A percentile compares a stretch with the other conserved stretches of the same genome.
Evolutionary conservation across 2,888 invertebrate genomes (phyloP).

Genomic region (Drosophila merina): DNA sequence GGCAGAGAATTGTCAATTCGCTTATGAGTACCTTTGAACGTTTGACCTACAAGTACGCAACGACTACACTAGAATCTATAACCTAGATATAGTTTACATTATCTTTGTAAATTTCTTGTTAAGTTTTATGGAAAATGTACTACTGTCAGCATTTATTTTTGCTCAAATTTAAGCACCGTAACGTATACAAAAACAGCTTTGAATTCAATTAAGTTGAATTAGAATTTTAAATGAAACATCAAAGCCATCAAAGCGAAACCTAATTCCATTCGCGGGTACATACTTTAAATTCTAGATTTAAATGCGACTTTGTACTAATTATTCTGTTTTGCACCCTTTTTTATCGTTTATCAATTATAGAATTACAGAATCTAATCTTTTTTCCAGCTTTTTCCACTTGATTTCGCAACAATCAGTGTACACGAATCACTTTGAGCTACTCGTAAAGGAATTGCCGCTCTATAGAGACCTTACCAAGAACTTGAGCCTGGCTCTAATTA

Average conservation of each 20-base stretch:
- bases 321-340: neutral
- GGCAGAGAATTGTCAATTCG: conserved; percentile 84
- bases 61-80: neutral
- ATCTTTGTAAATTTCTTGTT: too few relatives aligned
- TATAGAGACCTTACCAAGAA: conserved; percentile 82
- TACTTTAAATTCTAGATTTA: neutral
- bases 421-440: conserved; percentile 78
- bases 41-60: conserved; percentile 80
- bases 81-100: neutral
- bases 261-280: too few relatives aligned
- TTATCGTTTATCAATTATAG: too few relatives aligned
- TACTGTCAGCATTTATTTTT: too few relatives aligned
- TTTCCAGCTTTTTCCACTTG: conserved; percentile 81
- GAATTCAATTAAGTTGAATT: neutral
- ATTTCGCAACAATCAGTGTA: conserved; percentile 83
- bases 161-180: too few relatives aligned
- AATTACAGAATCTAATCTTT: neutral
- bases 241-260: neutral
- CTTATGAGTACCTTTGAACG: conserved; percentile 82
- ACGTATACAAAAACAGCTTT: neutral
- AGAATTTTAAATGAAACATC: conserved; percentile 1
- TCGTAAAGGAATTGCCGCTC: conserved; percentile 79
- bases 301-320: neutral
- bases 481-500: conserved; percentile 82
- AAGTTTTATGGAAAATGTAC: too few relatives aligned